Base-by-base conservation (phyloP, 2,888 invertebrate species). In the Eristalinus aeneus region DNA sequence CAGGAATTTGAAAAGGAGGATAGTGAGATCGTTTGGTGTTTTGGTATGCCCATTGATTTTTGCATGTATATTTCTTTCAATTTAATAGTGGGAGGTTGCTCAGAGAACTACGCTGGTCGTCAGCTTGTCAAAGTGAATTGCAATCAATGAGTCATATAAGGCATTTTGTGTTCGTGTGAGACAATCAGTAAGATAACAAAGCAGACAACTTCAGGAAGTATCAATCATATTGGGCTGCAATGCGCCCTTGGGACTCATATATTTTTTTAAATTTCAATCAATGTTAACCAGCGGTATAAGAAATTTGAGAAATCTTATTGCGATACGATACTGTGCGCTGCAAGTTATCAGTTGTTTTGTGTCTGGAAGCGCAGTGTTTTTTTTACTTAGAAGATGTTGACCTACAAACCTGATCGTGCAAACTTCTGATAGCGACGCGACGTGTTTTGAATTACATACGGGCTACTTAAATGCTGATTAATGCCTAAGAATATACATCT, bases 121-220 rank as follows among this genome's bases (percentile, higher is more conserved):
- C 32, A 16, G 12, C 4, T 6, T 20, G 23, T 27, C 32, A 22
- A 10, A n/a, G 36, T 34, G 54, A 58, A 23, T 32, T 20, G 27
- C 65, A 71, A 46, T 36, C 60, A 61, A 72, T 78, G 77, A 71
- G 64, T 81, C 81, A 81, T 77, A 60, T 58, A 63, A 68, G 56
- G 67, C 46, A 65, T 11, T 65, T 61, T 80, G 75, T 81, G 20
- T 83, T 77, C 16, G 77, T 65, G 64, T 46, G 71, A 68, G 60
- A 10, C 72, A 81, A 69, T 76, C 72, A 81, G 63, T 56, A 68
- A 85, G 85, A 85, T 85, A 85, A 83, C 83, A 83, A 79, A 68
- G 69, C 56, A 63, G 76, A 34, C 65, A 74, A 10, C 60, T 79
- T 75, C 11, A 64, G 39, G 76, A 81, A 76, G 76, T 85, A 76